These are phyloP conservation scores for Apomyelois bistriatella DNA, from an alignment of 2,888 invertebrate genomes.

Conservation along the genomic window DNA sequence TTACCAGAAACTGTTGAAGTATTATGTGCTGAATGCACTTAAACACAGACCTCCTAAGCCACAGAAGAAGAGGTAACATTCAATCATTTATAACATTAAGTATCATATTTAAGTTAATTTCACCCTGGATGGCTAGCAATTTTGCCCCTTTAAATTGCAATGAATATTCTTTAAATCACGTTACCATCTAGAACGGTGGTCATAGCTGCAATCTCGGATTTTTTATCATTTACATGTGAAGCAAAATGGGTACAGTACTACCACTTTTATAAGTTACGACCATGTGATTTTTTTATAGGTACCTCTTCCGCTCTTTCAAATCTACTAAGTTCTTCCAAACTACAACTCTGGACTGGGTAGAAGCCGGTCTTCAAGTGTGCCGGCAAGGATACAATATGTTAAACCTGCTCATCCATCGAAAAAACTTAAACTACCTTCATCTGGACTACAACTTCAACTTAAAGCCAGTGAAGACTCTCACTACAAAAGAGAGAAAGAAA, in stretches of 20 bases:
- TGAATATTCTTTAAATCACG: no score
- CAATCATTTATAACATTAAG: neutral
- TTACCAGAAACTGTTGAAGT: constrained; percentile 98
- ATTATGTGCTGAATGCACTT: constrained; percentile 97
- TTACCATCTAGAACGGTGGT: no score
- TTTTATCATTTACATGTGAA: neutral
- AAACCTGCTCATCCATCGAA: constrained; percentile 98
- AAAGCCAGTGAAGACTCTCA: constrained; percentile 99
- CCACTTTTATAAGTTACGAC: no score
- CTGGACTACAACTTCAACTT: constrained; percentile 99
- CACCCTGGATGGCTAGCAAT: neutral
- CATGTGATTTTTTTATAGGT: constrained; percentile 80
- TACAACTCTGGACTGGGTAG: constrained; percentile 99
- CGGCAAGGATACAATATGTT: constrained; percentile 99
- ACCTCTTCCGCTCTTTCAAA: constrained; percentile 99
- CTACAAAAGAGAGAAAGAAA: constrained; percentile 99
- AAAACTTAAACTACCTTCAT: constrained; percentile 99
- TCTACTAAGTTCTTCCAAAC: constrained; percentile 99
- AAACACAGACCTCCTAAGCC: constrained; percentile 99
- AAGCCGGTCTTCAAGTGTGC: constrained; percentile 98
- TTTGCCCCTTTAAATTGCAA: no score
- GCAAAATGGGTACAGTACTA: no score
- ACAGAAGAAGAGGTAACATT: constrained; percentile 92
- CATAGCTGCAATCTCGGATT: no score
- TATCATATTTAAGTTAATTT: neutral